Conservation (phyloP, 2,888 invertebrate species). For the Scrobipalpa atriplicella region DNA sequence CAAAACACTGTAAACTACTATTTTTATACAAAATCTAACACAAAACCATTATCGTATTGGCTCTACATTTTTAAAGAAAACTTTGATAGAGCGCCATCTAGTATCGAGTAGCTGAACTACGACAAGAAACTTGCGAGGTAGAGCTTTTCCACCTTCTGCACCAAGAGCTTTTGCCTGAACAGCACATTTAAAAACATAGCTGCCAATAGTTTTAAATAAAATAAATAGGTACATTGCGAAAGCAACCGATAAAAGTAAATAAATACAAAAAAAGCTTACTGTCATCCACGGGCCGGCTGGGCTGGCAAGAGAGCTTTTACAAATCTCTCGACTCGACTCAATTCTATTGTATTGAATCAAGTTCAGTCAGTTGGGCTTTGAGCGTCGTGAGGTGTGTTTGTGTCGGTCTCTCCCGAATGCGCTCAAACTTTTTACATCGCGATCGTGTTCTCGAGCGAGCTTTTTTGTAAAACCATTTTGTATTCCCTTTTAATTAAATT, state of each 20-base stretch:
- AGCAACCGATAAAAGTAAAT: neutral
- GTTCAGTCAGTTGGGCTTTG: constrained; percentile 43
- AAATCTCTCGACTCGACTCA: neutral
- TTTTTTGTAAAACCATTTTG: constrained; percentile 3
- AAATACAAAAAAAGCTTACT: neutral
- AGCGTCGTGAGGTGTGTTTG: constrained; percentile 33
- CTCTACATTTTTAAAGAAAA: neutral
- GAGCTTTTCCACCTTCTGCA: neutral
- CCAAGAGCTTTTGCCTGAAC: neutral
- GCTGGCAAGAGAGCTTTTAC: constrained; percentile 16
- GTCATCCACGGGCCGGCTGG: neutral
- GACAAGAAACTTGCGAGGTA: neutral
- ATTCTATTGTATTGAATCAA: neutral
- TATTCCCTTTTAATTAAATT: neutral
- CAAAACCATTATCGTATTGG: neutral
- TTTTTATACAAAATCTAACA: too few species aligned
- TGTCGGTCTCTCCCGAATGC: constrained; percentile 19
- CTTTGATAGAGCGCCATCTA: constrained; percentile 45
- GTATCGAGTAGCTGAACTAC: constrained; percentile 46
- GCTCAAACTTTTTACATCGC: constrained; percentile 35
- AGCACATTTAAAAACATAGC: too few species aligned
- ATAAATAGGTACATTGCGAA: too few species aligned
- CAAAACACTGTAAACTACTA: too few species aligned
- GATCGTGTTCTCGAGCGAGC: constrained; percentile 41
- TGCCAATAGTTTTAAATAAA: too few species aligned